Evolutionary conservation across 2,113 vertebrate species (phyloP).

Genomic region (Mobula birostris): DNA sequence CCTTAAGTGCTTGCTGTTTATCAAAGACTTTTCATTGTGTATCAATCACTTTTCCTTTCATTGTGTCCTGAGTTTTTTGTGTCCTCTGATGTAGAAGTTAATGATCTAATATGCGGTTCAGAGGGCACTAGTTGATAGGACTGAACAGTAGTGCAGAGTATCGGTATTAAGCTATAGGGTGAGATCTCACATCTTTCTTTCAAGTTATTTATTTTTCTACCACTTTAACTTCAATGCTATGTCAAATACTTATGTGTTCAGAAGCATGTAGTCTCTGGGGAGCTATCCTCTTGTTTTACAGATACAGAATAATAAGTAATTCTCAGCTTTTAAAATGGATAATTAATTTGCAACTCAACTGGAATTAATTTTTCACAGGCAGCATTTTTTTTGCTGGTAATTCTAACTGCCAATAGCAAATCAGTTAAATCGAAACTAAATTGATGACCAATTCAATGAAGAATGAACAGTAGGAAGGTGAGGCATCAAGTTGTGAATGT

Average conservation of each 20-base stretch:
- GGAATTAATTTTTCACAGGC: conserved; percentile 15
- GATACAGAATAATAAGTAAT: conserved; percentile 7
- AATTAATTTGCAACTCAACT: not conserved
- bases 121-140: no score
- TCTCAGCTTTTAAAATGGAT: not conserved
- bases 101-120: not conserved
- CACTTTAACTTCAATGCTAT: not conserved
- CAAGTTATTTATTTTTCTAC: not conserved
- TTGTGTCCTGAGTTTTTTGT: not conserved
- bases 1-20: not conserved
- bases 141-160: not conserved
- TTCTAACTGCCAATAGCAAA: not conserved
- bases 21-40: not conserved
- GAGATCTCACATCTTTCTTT: not conserved
- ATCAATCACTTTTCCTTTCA: not conserved
- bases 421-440: conserved; percentile 18
- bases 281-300: not conserved
- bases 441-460: not conserved
- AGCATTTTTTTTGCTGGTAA: not conserved
- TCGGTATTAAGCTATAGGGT: not conserved
- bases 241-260: not conserved
- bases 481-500: not conserved
- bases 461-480: not conserved
- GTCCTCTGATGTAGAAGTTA: not conserved
- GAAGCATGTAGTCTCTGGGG: not conserved